Evolutionary conservation across 2,888 invertebrate genomes (phyloP).

Genomic region (Xestia c-nigrum): DNA sequence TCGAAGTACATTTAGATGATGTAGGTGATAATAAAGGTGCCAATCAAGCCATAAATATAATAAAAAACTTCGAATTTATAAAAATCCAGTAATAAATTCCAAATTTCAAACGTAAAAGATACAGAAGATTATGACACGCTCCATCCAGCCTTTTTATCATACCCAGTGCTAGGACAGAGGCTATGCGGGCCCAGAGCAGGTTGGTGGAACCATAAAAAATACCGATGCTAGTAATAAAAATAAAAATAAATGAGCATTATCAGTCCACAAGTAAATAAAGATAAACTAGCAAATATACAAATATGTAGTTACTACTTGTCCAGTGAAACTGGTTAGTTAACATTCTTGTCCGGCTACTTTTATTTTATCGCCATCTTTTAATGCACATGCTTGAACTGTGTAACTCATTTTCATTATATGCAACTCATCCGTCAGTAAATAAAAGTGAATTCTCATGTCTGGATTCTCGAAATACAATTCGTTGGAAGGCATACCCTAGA

Average conservation of each 20-base stretch:
- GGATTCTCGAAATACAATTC: neutral
- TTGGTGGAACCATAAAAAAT: neutral
- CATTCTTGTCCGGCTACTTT: neutral
- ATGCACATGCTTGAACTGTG: neutral
- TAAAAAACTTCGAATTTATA: too few relatives aligned
- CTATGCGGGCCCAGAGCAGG: neutral
- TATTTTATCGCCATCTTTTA: neutral
- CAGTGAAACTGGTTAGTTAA: conserved; percentile 36
- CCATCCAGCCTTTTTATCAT: neutral
- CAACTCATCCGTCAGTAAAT: neutral
- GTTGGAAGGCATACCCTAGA: neutral
- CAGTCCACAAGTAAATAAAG: conserved; percentile 5
- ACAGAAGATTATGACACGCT: neutral
- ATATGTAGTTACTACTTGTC: conserved; percentile 11
- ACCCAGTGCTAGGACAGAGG: neutral
- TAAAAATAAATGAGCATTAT: neutral
- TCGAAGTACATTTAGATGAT: too few relatives aligned
- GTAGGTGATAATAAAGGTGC: too few relatives aligned
- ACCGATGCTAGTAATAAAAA: neutral
- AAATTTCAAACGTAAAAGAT: neutral
- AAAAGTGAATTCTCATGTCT: neutral
- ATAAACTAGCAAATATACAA: conserved; percentile 4
- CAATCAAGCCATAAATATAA: too few relatives aligned
- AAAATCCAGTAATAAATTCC: neutral
- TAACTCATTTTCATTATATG: conserved; percentile 1